A percentile compares a stretch with the other conserved stretches of the same genome.
Evolutionary conservation across 2,888 invertebrate genomes (phyloP).

Genomic region (Fragum whitleyi): DNA sequence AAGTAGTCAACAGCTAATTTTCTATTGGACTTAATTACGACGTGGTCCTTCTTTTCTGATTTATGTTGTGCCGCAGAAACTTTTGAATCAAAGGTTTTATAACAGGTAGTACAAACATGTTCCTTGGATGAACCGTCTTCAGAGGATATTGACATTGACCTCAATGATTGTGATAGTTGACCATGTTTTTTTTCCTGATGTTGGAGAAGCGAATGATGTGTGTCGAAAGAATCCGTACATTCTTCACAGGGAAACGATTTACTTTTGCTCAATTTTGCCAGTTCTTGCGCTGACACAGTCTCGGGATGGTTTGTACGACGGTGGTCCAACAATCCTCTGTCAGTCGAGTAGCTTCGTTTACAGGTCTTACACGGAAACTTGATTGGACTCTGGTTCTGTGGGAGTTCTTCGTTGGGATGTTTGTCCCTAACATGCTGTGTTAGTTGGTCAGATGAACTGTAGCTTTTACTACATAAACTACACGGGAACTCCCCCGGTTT

Average conservation of each 20-base stretch:
- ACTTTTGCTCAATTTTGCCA: background rate
- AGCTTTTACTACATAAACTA: background rate
- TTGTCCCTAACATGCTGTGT: background rate
- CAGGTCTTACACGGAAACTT: background rate
- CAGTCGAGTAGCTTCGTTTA: background rate
- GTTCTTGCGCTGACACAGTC: background rate
- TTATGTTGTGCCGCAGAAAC: background rate
- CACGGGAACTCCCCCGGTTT: background rate
- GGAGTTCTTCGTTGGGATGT: background rate
- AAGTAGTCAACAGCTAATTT: conserved; percentile 2
- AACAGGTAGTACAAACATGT: conserved; percentile 14
- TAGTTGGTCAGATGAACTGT: background rate
- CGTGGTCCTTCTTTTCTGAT: conserved; percentile 18
- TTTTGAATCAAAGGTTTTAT: background rate
- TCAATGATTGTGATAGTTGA: background rate
- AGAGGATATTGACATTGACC: background rate
- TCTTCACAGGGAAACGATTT: background rate
- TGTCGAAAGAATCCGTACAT: conserved; percentile 13
- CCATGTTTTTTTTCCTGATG: background rate
- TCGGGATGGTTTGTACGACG: background rate
- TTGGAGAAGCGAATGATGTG: background rate
- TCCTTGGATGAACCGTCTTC: background rate
- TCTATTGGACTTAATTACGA: background rate
- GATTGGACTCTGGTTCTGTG: background rate
- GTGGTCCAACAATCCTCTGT: background rate